phyloP scores from a whole-genome alignment of 2,797 vertebrate genomes.

The Hybognathus amarus region DNA sequence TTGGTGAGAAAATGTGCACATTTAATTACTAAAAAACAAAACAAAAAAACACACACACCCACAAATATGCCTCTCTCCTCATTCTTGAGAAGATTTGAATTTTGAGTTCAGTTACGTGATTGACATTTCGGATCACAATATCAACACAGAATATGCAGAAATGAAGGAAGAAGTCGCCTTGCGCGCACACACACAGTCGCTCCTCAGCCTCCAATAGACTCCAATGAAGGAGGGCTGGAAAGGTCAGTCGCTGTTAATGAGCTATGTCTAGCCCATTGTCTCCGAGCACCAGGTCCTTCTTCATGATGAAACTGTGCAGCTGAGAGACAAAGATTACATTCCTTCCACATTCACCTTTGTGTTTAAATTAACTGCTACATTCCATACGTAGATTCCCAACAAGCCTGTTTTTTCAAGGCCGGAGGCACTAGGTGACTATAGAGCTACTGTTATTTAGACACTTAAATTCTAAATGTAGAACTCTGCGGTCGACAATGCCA shows the following conservation, averaged over 20 bases:
- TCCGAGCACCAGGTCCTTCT: constrained; percentile 20
- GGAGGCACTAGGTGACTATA: constrained; percentile 14
- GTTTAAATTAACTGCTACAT: constrained; percentile 20
- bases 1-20: not conserved
- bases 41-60: not conserved
- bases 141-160: not conserved
- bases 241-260: constrained; percentile 55
- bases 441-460: constrained; percentile 1
- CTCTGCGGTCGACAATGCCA: not conserved
- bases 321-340: constrained; percentile 36
- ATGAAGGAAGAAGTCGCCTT: not conserved
- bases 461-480: not conserved
- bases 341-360: constrained; percentile 25
- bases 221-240: constrained; percentile 31
- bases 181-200: not conserved
- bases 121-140: constrained; percentile 42
- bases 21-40: not conserved
- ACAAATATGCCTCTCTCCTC: constrained; percentile 12
- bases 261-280: constrained; percentile 40
- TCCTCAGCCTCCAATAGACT: constrained; percentile 20
- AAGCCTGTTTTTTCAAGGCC: not conserved
- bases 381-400: constrained; percentile 22
- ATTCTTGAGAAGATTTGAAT: constrained; percentile 32
- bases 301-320: constrained; percentile 13
- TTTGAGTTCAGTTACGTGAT: constrained; percentile 31